phyloP scores from a whole-genome alignment of 2,888 invertebrate species.

The Tyria jacobaeae region DNA sequence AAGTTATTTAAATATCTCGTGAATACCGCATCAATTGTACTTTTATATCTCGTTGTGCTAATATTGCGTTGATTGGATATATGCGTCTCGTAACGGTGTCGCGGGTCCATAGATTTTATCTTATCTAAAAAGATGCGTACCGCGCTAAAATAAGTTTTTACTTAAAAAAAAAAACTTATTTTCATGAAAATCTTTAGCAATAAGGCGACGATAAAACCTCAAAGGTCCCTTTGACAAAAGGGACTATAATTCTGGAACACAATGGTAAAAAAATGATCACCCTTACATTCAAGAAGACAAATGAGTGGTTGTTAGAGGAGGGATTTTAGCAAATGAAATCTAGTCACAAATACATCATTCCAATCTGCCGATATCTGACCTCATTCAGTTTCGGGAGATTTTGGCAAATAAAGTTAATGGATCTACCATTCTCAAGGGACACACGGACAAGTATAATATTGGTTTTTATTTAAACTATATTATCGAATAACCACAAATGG shows the following conservation, averaged over 20 bases:
- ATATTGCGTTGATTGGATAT: no score
- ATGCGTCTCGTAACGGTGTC: no score
- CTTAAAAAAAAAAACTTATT: background rate
- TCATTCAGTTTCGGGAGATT: slow-evolving; percentile 67
- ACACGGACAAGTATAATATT: slow-evolving; percentile 36
- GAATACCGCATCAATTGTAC: no score
- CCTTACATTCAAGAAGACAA: slow-evolving; percentile 41
- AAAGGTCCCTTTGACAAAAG: slow-evolving; percentile 19
- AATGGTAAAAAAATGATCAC: slow-evolving; percentile 33
- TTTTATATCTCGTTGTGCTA: no score
- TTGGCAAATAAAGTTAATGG: slow-evolving; percentile 80
- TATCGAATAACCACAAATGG: background rate
- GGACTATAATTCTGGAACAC: slow-evolving; percentile 20
- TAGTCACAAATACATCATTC: slow-evolving; percentile 77
- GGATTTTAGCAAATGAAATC: slow-evolving; percentile 63
- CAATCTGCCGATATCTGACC: slow-evolving; percentile 73
- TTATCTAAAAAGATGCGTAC: no score
- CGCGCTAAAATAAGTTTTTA: no score
- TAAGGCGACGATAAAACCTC: slow-evolving; percentile 14
- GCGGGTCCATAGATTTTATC: no score
- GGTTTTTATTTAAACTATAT: background rate
- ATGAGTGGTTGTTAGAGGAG: slow-evolving; percentile 22
- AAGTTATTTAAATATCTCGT: no score
- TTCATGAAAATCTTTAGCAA: slow-evolving; percentile 9
- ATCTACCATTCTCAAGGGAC: slow-evolving; percentile 54